Base-by-base conservation (phyloP, 2,888 invertebrate species). In the Nymphalis c-album region DNA sequence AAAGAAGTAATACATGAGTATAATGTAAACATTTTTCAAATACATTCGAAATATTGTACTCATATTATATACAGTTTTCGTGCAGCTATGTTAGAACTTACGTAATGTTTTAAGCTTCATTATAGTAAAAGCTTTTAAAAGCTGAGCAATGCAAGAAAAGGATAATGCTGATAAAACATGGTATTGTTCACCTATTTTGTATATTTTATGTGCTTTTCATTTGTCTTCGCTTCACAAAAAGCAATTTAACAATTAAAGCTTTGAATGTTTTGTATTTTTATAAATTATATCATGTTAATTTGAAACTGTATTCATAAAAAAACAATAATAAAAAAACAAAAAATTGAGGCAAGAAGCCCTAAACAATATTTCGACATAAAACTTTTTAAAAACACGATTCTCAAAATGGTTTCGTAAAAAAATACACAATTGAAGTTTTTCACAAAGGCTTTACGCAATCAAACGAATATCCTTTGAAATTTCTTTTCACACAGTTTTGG, bases 401-500 rank as follows among this genome's bases (percentile, higher is more conserved):
- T 18, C 10, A 20, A 18, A 50, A 50, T 18, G 18, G 10, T 50
- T 10, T 50, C 50, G 8, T n/a, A n/a, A 7, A 7, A 20, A 7
- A 50, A 50, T 10, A 18, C 4, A 13, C 40, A 10, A 50, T 18
- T 10, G 10, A 50, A 50, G 10, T 55, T 63, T 55, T 16, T 22
- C 17, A 40, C 10, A 40, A 40, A 45, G 16, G 18, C 45, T 10
- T n/a, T 47, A 5, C 40, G 50, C 40, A 59, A 64, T 51, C 20
- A 58, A 45, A 18, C 31, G 18, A n/a, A 51, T 63, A 50, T 26
- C 51, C 26, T 51, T 51, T 51, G 7, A 22, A 51, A 22, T 51
- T 20, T 57, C 35, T 63, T 63, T 63, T 67, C 51, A 58, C 63
- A 53, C 59, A n/a, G 20, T 51, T 60, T 48, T 46, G 60, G 16